Base-by-base conservation (phyloP, 2,888 invertebrate genomes). In the Epirrhoe alternata region DNA sequence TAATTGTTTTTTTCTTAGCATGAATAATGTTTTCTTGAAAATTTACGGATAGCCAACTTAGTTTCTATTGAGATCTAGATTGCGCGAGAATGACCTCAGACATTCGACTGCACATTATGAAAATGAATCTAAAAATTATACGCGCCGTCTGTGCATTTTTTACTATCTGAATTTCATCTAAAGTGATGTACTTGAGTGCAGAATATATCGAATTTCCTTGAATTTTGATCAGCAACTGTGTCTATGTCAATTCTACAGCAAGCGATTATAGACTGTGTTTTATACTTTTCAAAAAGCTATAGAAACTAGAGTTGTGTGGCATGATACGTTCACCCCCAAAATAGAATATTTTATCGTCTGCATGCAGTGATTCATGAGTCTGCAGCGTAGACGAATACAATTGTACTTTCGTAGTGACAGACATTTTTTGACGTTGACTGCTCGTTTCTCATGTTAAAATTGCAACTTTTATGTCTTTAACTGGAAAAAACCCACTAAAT, bases 111-210 rank as follows among this genome's bases (percentile, higher is more conserved):
- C 92, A 92, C 86, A 92, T 89, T 92, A 91, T 92, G 86, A 85
- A 86, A 92, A 92, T 91, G 86, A 88, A 91, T 91, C 86, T 91
- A 77, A 90, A 91, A 90, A 90, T 92, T 93, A 93, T 93, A 76
- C 92, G 83, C 80, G 74, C 70, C 79, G 88, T 90, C 90, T 89
- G 85, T 90, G 91, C 92, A 92, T 92, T 92, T 90, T 91, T 90
- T 89, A 84, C 81, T 77, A 88, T 87, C 86, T 89, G 86, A 89
- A 88, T 87, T 88, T 87, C 81, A 87, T 87, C 81, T 80, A 72
- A 76, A 81, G 78, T 83, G 83, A 88, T 89, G 89, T 90, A 90
- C 90, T 90, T 87, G 85, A 87, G 81, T 92, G 91, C 92, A 91
- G 87, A 91, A 88, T 86, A 81, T 86, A 84, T 87, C 82, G 80